Percentiles rank a stretch among this genome's conserved stretches.
phyloP scores from a whole-genome alignment of 2,113 vertebrate species.

The Numenius arquata region DNA sequence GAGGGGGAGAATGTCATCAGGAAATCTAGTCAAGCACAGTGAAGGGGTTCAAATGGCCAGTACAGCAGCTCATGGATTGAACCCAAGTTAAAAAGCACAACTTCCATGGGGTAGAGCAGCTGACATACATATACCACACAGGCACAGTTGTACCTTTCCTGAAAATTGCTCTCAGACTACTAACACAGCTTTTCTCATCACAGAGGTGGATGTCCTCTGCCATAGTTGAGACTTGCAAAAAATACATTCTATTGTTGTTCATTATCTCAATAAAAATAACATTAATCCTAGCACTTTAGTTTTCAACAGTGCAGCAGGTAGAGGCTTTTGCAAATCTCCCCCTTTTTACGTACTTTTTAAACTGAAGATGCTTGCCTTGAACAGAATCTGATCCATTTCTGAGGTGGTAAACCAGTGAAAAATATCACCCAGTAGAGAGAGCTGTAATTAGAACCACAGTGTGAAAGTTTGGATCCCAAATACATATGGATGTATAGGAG shows the following conservation, averaged over 20 bases:
- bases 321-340: constrained; percentile 9
- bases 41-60: not conserved
- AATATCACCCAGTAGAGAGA: not conserved
- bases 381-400: constrained; percentile 41
- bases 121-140: not conserved
- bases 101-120: not conserved
- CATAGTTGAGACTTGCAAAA: not conserved
- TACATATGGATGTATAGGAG: not conserved
- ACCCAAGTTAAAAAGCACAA: not conserved
- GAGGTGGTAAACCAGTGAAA: constrained; percentile 8
- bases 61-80: not conserved
- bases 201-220: not conserved
- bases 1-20: not conserved
- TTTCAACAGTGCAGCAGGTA: not conserved
- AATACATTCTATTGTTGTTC: not conserved
- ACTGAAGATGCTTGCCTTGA: constrained; percentile 37
- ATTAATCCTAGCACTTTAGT: not conserved
- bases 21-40: not conserved
- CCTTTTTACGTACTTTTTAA: not conserved
- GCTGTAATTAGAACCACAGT: not conserved
- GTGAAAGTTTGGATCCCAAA: not conserved
- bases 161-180: not conserved
- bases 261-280: not conserved
- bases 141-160: not conserved
- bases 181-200: not conserved